These are phyloP conservation scores for Drosophila watanabei DNA, from an alignment of 1,140 invertebrate species.

Conservation along the genomic window DNA sequence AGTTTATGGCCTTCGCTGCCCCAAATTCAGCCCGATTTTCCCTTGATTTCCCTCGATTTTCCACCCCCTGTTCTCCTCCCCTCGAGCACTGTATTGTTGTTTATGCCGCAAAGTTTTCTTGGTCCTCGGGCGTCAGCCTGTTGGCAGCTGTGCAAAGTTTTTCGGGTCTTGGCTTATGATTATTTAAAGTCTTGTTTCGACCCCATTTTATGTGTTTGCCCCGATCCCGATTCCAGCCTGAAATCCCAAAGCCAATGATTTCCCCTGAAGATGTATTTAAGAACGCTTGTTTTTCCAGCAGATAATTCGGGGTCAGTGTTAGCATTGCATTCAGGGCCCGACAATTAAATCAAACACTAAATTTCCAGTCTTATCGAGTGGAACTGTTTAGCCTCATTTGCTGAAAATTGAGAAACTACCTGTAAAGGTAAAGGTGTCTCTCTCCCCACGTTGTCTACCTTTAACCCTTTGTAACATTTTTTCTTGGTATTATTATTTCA, in stretches of 20 bases:
- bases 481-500: too few relatives aligned
- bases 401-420: conserved; percentile 20
- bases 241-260: neutral
- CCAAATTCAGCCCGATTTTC: conserved; percentile 14
- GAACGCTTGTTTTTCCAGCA: neutral
- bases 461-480: conserved; percentile 17
- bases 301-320: neutral
- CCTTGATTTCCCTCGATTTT: conserved; percentile 15
- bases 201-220: conserved; percentile 31
- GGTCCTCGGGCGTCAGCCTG: conserved; percentile 62
- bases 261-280: conserved; percentile 16
- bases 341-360: conserved; percentile 30
- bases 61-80: neutral
- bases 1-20: conserved; percentile 65
- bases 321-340: too few relatives aligned
- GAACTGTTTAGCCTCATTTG: conserved; percentile 18
- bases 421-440: neutral
- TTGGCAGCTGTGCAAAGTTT: conserved; percentile 58
- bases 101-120: conserved; percentile 72
- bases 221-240: neutral
- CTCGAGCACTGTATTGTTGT: conserved; percentile 48
- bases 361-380: conserved; percentile 10
- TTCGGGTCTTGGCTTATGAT: conserved; percentile 54
- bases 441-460: neutral
- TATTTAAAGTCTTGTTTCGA: conserved; percentile 57